phyloP scores from a whole-genome alignment of 2,888 invertebrate species.

The Dasysyrphus albostriatus region DNA sequence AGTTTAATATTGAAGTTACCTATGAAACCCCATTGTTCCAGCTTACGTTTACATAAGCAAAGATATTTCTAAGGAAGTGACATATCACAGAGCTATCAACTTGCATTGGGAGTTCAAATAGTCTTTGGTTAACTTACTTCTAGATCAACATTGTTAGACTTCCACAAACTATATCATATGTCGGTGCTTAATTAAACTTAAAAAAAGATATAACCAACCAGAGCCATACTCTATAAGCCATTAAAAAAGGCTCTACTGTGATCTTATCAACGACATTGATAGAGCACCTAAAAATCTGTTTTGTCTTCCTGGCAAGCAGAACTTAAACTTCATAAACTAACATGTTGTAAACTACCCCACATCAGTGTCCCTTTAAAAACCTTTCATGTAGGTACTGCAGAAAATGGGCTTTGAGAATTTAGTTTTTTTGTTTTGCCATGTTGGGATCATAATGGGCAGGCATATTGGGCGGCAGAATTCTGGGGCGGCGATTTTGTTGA shows the following conservation, averaged over 20 bases:
- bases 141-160: neutral
- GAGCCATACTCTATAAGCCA: neutral
- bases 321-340: conserved; percentile 31
- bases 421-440: neutral
- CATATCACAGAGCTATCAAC: neutral
- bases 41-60: neutral
- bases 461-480: neutral
- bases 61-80: neutral
- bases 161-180: neutral
- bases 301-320: neutral
- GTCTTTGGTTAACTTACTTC: conserved; percentile 6
- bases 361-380: neutral
- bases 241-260: conserved; percentile 8
- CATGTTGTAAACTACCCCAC: neutral
- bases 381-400: neutral
- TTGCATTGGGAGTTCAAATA: neutral
- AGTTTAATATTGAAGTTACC: neutral
- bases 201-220: neutral
- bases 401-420: neutral
- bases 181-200: conserved; percentile 18
- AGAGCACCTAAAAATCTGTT: conserved; percentile 25
- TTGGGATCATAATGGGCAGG: neutral
- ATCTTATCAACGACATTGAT: conserved; percentile 23
- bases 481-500: neutral
- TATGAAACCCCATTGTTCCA: neutral